A percentile compares a stretch with the other conserved stretches of the same genome.
phyloP scores from a whole-genome alignment of 2,888 invertebrate species.

The Troides oblongomaculatus region DNA sequence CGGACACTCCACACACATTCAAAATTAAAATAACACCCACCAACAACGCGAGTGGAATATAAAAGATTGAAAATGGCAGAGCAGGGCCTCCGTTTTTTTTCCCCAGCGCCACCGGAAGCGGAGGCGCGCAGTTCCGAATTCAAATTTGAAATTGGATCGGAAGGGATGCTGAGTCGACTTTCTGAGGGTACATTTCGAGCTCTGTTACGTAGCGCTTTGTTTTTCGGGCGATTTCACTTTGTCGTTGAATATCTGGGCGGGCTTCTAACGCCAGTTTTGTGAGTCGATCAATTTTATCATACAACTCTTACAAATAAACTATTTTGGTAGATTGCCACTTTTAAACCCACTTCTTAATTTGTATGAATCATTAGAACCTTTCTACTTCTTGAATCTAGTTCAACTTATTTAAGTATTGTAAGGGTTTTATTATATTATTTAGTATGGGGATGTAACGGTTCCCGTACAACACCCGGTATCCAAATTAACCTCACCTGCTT shows the following conservation, averaged over 20 bases:
- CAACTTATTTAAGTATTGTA: too few relatives aligned
- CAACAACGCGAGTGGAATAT: slow-evolving; percentile 36
- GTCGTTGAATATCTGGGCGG: background rate
- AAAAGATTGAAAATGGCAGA: slow-evolving; percentile 35
- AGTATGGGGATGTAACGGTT: too few relatives aligned
- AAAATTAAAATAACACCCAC: slow-evolving; percentile 39
- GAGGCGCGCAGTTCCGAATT: slow-evolving; percentile 45
- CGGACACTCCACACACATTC: background rate
- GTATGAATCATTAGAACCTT: too few relatives aligned
- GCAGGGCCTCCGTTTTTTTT: slow-evolving; percentile 32
- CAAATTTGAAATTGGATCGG: slow-evolving; percentile 57
- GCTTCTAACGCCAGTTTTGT: background rate
- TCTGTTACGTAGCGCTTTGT: slow-evolving; percentile 21
- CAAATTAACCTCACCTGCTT: too few relatives aligned
- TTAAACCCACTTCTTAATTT: too few relatives aligned
- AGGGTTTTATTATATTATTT: too few relatives aligned
- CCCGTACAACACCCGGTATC: too few relatives aligned
- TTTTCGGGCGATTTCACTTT: slow-evolving; percentile 25
- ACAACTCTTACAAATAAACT: background rate
- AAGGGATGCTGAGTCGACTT: slow-evolving; percentile 43
- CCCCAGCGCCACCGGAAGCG: slow-evolving; percentile 36
- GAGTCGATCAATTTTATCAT: background rate
- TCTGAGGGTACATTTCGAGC: slow-evolving; percentile 28
- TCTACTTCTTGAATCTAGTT: too few relatives aligned
- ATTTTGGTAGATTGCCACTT: too few relatives aligned